Conservation (phyloP, 2,113 vertebrate species). For the Forbesichthys agassizii region DNA sequence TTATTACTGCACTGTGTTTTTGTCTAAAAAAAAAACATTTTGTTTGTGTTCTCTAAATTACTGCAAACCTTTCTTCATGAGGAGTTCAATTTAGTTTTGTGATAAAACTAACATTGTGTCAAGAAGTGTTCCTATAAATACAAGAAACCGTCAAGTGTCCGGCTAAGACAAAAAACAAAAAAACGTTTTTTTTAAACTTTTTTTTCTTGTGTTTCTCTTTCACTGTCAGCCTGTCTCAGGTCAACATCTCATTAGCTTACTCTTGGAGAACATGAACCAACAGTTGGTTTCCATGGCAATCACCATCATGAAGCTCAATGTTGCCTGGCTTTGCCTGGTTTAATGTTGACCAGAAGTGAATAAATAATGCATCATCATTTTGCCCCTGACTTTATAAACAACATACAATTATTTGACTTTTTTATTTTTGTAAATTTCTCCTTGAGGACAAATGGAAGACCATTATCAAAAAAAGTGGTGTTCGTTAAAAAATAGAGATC, state of each 20-base stretch:
- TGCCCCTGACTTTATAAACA: conserved; percentile 15
- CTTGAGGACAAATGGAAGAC: conserved; percentile 41
- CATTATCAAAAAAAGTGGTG: no score
- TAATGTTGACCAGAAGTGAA: conserved; percentile 62
- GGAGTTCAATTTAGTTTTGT: neutral
- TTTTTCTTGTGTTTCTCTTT: conserved; percentile 7
- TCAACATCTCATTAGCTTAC: conserved; percentile 48
- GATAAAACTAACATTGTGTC: neutral
- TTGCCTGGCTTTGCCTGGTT: conserved; percentile 43
- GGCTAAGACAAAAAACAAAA: neutral
- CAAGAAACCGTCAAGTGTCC: no score
- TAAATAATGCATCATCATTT: conserved; percentile 64
- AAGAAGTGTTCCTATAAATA: neutral
- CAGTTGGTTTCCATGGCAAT: conserved; percentile 27
- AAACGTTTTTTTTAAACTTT: neutral
- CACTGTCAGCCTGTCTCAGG: conserved; percentile 6
- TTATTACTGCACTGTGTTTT: neutral
- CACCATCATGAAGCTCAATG: conserved; percentile 31
- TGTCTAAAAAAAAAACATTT: neutral
- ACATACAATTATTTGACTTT: conserved; percentile 61
- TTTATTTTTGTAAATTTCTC: conserved; percentile 35
- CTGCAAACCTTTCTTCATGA: neutral
- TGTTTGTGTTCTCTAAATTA: neutral
- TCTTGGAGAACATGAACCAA: conserved; percentile 41
- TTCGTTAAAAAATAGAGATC: no score